Conservation (phyloP, 2,888 invertebrate species). For the Salticus scenicus region DNA sequence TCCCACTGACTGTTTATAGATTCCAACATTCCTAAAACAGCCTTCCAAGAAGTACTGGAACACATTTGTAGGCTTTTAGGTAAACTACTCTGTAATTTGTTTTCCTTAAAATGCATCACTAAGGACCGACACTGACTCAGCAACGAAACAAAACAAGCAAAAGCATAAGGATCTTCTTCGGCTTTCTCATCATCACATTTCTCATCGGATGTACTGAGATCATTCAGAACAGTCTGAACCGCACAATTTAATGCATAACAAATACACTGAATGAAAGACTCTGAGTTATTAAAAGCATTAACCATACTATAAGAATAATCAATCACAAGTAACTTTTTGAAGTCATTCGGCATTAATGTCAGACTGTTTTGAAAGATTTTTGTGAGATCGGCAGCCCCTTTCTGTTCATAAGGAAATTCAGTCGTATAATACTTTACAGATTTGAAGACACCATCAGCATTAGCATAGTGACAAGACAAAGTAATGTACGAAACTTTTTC, state of each 20-base stretch:
- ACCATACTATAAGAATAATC: slow-evolving; percentile 67
- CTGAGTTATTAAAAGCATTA: slow-evolving; percentile 53
- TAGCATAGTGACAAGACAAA: slow-evolving; percentile 57
- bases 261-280: slow-evolving; percentile 64
- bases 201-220: slow-evolving; percentile 42
- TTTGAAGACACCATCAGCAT: slow-evolving; percentile 50
- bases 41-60: slow-evolving; percentile 59
- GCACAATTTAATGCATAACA: slow-evolving; percentile 59
- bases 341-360: slow-evolving; percentile 50
- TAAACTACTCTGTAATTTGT: slow-evolving; percentile 52
- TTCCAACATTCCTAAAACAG: slow-evolving; percentile 54
- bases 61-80: slow-evolving; percentile 56
- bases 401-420: slow-evolving; percentile 60
- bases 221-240: slow-evolving; percentile 57
- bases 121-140: slow-evolving; percentile 55
- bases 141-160: slow-evolving; percentile 58
- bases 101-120: slow-evolving; percentile 58
- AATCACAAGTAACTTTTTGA: slow-evolving; percentile 51
- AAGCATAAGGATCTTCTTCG: slow-evolving; percentile 51
- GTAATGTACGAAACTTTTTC: slow-evolving; percentile 60
- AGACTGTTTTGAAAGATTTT: slow-evolving; percentile 50
- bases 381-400: slow-evolving; percentile 32
- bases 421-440: slow-evolving; percentile 55
- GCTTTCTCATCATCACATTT: slow-evolving; percentile 21
- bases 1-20: slow-evolving; percentile 67